A percentile compares a stretch with the other conserved stretches of the same genome.
These are phyloP conservation scores for Arrhamphus sclerolepis DNA, from an alignment of 2,797 vertebrate species.

Conservation along the genomic window DNA sequence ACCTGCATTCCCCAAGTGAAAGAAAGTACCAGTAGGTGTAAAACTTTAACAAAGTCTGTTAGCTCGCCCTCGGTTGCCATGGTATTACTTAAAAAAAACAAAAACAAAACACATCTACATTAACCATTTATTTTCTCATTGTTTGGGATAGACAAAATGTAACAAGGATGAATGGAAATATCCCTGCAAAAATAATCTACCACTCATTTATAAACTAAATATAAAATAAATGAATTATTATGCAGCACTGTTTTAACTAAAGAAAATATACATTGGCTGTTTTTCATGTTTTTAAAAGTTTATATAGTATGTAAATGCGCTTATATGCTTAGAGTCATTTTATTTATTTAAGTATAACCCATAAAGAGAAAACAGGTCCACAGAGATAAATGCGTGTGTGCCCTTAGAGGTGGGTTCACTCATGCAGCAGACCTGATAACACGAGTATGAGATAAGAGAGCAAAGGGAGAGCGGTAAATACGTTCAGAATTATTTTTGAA, in stretches of 20 bases:
- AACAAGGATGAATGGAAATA: too few species aligned
- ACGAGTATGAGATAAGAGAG: conserved; percentile 28
- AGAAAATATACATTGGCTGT: too few species aligned
- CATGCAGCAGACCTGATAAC: conserved; percentile 44
- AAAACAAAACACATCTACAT: background rate
- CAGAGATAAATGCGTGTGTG: conserved; percentile 5
- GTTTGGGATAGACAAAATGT: too few species aligned
- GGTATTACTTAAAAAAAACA: conserved; percentile 15
- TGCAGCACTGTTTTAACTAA: too few species aligned
- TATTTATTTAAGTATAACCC: too few species aligned
- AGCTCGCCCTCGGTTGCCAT: conserved; percentile 84
- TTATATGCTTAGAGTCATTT: too few species aligned
- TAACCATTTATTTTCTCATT: background rate
- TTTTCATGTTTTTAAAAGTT: too few species aligned
- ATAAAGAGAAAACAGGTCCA: background rate
- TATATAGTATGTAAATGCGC: background rate
- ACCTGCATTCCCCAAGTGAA: conserved; percentile 90
- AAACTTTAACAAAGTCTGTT: conserved; percentile 80
- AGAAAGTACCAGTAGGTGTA: conserved; percentile 85
- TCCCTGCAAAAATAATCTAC: too few species aligned
- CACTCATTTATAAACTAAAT: too few species aligned
- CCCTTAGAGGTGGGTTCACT: background rate
- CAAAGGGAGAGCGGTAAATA: conserved; percentile 2
- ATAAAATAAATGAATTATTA: too few species aligned
- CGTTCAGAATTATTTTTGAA: background rate